Conservation (phyloP, 2,797 vertebrate genomes). For the Xiphorhynchus erythropygius region DNA sequence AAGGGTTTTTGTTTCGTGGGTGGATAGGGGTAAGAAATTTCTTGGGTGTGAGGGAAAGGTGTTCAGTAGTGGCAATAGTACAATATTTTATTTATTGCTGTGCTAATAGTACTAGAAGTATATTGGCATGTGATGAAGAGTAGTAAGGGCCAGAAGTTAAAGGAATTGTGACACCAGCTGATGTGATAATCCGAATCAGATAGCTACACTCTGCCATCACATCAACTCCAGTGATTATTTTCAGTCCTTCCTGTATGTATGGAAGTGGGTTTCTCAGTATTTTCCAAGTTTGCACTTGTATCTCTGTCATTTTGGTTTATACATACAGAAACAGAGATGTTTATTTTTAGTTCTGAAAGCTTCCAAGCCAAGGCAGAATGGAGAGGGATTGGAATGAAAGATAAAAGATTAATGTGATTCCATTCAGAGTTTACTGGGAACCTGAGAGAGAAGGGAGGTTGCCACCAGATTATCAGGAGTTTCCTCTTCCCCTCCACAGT, state of each 20-base stretch:
- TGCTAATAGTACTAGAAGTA: neutral
- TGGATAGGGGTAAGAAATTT: neutral
- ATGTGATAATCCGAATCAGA: neutral
- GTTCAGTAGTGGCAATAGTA: neutral
- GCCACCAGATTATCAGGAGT: neutral
- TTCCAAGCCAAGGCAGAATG: slow-evolving; percentile 45
- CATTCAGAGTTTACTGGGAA: neutral
- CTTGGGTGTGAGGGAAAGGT: neutral
- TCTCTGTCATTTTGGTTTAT: slow-evolving; percentile 1
- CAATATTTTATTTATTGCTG: neutral
- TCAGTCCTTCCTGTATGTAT: neutral
- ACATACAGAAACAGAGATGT: neutral
- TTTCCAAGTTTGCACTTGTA: neutral
- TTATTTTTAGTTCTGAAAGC: slow-evolving; percentile 27
- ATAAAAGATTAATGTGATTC: slow-evolving; percentile 2
- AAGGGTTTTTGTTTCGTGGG: neutral
- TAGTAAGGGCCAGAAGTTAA: neutral
- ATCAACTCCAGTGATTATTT: slow-evolving; percentile 35
- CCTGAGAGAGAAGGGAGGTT: neutral
- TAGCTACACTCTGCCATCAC: neutral
- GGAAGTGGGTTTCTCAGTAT: slow-evolving; percentile 10
- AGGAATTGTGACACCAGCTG: neutral
- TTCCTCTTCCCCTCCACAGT: neutral
- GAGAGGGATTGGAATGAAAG: neutral
- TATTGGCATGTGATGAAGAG: neutral